A percentile compares a stretch with the other conserved stretches of the same genome.
phyloP scores from a whole-genome alignment of 2,888 invertebrate genomes.

The Leptinotarsa tumamoca region DNA sequence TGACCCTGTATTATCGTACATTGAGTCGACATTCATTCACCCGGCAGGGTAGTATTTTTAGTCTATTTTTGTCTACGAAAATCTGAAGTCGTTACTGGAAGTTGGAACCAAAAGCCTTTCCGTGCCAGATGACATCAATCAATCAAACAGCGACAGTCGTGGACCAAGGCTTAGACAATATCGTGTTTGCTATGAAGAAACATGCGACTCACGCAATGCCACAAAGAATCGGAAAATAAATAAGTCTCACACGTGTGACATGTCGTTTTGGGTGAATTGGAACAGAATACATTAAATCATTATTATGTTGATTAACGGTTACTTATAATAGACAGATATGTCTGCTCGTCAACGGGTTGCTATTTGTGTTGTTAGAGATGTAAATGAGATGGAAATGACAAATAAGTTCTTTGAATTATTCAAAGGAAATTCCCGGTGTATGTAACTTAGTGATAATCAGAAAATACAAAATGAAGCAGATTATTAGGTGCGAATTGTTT shows the following conservation, averaged over 20 bases:
- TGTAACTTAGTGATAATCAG: background rate
- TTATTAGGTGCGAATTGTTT: too few species aligned
- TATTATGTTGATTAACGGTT: slow-evolving; percentile 10
- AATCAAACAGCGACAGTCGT: slow-evolving; percentile 31
- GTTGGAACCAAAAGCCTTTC: background rate
- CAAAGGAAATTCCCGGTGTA: background rate
- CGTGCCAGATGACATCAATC: slow-evolving; percentile 37
- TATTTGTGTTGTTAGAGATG: slow-evolving; percentile 1
- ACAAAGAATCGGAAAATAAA: slow-evolving; percentile 5
- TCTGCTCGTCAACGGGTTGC: background rate
- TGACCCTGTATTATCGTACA: too few species aligned
- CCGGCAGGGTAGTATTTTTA: background rate
- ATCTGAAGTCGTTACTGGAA: background rate
- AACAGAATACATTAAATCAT: slow-evolving; percentile 14
- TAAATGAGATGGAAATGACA: slow-evolving; percentile 10
- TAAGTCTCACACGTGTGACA: slow-evolving; percentile 12
- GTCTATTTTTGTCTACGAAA: background rate
- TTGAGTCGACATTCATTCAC: background rate
- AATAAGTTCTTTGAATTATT: background rate
- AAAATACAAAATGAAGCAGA: too few species aligned
- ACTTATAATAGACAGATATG: slow-evolving; percentile 1
- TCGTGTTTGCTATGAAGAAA: slow-evolving; percentile 27
- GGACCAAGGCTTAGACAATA: slow-evolving; percentile 31
- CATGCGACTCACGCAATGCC: slow-evolving; percentile 31
- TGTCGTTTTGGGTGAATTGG: background rate